Evolutionary conservation across 2,888 invertebrate species (phyloP).

Genomic region (Phalangium opilio): DNA sequence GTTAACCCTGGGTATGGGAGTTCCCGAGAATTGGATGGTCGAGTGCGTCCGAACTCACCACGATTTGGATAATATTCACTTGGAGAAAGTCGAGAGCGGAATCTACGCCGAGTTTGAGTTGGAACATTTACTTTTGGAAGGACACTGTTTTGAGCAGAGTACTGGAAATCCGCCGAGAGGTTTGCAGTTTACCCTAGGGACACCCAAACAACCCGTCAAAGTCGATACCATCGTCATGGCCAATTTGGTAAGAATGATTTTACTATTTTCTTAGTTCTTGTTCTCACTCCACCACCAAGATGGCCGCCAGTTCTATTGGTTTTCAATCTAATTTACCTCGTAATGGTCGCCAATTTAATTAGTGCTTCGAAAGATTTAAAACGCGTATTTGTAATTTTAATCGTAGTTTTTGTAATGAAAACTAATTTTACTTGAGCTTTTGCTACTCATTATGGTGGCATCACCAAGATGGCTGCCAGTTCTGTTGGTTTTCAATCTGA

Average conservation of each 20-base stretch:
- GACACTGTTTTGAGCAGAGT: conserved; percentile 79
- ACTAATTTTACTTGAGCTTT: too few relatives aligned
- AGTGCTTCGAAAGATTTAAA: too few relatives aligned
- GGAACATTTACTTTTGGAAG: conserved; percentile 84
- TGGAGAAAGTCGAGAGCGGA: conserved; percentile 64
- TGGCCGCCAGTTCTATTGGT: too few relatives aligned
- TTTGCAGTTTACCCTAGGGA: conserved; percentile 86
- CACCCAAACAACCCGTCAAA: conserved; percentile 40
- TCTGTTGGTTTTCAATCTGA: too few relatives aligned
- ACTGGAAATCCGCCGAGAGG: conserved; percentile 88
- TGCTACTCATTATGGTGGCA: too few relatives aligned
- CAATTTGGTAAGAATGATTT: conserved; percentile 57
- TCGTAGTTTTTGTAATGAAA: too few relatives aligned
- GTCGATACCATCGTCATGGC: conserved; percentile 99
- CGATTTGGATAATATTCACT: conserved; percentile 90
- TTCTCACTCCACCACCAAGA: too few relatives aligned
- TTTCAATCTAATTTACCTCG: too few relatives aligned
- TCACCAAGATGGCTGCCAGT: too few relatives aligned
- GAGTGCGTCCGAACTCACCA: conserved; percentile 80
- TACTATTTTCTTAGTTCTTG: too few relatives aligned
- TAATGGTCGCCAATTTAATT: too few relatives aligned
- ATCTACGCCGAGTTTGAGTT: conserved; percentile 77
- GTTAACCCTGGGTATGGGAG: conserved; percentile 71
- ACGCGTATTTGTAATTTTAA: too few relatives aligned
- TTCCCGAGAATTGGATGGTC: conserved; percentile 91